Evolutionary conservation across 2,888 invertebrate species (phyloP), one percentile per base, ranked within the genome.

Genomic region (Lepidochrysops patricia): DNA sequence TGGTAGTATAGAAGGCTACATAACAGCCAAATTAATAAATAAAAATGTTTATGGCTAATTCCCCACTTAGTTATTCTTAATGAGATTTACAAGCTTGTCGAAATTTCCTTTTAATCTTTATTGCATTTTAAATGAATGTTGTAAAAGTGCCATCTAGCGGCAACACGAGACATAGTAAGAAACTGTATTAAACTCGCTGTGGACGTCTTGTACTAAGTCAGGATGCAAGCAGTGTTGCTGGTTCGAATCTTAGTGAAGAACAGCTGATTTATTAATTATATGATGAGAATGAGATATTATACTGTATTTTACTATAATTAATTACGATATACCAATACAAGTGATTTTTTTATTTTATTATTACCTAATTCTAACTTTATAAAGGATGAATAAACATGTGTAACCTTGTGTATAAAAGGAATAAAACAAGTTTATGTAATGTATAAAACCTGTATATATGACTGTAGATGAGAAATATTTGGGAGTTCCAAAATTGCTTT

Each of bases 91-190:
- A n/a, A n/a, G n/a, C n/a, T n/a, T n/a, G n/a, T n/a, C n/a, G n/a
- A n/a, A n/a, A n/a, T n/a, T n/a, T n/a, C n/a, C n/a, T n/a, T n/a
- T n/a, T n/a, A n/a, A n/a, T n/a, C n/a, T n/a, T n/a, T n/a, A n/a
- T 37, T 37, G 19, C 23, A 32, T 32, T 29, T 6, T 19, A 54
- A 34, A 34, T 1, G 4, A 7, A 52, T 15, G 52, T 15, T 26
- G 4, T 52, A 52, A 52, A 27, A 52, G 27, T 15, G 52, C 15
- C 52, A 52, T 26, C 52, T 52, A 52, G 26, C 27, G 52, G 7
- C n/a, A 26, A 13, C 27, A 27, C 15, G 15, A 7, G 15, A 52
- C 27, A 52, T 27, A 52, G 52, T 26, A 27, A 19, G 13, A 2
- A 13, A 52, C 26, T 52, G n/a, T n/a, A n/a, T n/a, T n/a, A n/a